These are phyloP conservation scores for Vulpes vulpes DNA, from an alignment of 2,113 vertebrate species.

Conservation along the genomic window DNA sequence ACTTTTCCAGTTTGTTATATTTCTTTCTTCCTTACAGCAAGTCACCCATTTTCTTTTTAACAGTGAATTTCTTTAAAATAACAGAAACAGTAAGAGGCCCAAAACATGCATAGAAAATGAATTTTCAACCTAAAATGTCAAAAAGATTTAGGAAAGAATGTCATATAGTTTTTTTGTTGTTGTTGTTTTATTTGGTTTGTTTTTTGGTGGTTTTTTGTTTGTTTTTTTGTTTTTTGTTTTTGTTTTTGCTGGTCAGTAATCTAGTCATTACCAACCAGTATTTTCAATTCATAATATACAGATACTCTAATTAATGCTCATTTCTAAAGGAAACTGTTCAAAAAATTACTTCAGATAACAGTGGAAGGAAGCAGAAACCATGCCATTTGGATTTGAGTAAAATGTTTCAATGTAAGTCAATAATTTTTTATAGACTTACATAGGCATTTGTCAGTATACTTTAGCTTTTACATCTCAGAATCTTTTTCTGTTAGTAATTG, in stretches of 20 bases:
- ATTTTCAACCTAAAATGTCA: constrained; percentile 20
- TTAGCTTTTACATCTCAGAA: not conserved
- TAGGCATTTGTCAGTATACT: not conserved
- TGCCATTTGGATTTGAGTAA: not conserved
- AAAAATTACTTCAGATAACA: not conserved
- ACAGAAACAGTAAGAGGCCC: not conserved
- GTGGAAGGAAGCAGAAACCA: not conserved
- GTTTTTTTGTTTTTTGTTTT: not conserved
- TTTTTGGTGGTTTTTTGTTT: not conserved
- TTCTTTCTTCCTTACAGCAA: not conserved
- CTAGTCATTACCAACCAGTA: not conserved
- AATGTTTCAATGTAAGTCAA: constrained; percentile 22
- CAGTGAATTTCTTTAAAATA: not conserved
- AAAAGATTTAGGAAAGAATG: constrained; percentile 8
- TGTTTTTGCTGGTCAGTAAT: constrained; percentile 10
- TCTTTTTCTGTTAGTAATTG: not conserved
- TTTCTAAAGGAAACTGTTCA: not conserved
- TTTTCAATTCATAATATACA: constrained; percentile 32
- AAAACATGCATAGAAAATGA: not conserved
- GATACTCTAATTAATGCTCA: not conserved
- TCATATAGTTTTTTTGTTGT: not conserved
- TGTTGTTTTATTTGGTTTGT: not conserved
- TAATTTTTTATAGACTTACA: not conserved
- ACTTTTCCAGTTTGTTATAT: not conserved
- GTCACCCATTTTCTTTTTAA: not conserved